Evolutionary conservation across 2,888 invertebrate species (phyloP), one percentile per base, ranked within the genome.

Genomic region (Athripsodes cinereus): DNA sequence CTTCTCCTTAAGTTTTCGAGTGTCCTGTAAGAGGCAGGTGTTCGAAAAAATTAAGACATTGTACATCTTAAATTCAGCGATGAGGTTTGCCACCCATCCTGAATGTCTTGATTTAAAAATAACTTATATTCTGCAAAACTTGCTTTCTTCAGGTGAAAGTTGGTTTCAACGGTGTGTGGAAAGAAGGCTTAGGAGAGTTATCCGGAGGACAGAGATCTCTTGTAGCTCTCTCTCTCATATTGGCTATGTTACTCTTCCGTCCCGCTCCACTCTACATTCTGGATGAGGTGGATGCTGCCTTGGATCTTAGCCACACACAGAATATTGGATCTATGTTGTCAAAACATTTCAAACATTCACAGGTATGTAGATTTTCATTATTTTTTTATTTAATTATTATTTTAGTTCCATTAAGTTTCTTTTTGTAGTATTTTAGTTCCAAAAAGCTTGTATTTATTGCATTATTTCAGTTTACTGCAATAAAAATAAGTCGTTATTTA

Each of bases 221-320:
- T 61, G 96, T 98, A 48, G 98, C 99, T 2, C 81, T 99, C 55
- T 96, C 98, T 1, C 82, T 99, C 59, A 95, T 99, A 67, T 81
- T 99, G 67, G 92, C 98, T 46, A 92, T 99, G 91, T 74, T 98
- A 69, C 83, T 93, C 67, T 99, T 96, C 78, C 95, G 96, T 71
- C 98, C 99, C 2, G 99, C 99, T 22, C 99, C 99, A 6, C 82
- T 99, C 16, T 99, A 99, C 75, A 96, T 99, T 72, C 81, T 99
- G 68, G 99, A 99, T 74, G 99, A 99, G 80, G 96, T 99, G 53
- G 99, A 99, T 73, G 97, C 99, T 1, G 99, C 98, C 8, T 80
- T 99, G 22, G 99, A 99, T 78, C 84, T 97, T 65, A 94, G 93
- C 5, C 99, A 99, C 74, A 99, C 99, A 11, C 97, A 98, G 77